These are phyloP conservation scores for Aplysia californica DNA, from an alignment of 1,140 invertebrate genomes.

Conservation along the genomic window DNA sequence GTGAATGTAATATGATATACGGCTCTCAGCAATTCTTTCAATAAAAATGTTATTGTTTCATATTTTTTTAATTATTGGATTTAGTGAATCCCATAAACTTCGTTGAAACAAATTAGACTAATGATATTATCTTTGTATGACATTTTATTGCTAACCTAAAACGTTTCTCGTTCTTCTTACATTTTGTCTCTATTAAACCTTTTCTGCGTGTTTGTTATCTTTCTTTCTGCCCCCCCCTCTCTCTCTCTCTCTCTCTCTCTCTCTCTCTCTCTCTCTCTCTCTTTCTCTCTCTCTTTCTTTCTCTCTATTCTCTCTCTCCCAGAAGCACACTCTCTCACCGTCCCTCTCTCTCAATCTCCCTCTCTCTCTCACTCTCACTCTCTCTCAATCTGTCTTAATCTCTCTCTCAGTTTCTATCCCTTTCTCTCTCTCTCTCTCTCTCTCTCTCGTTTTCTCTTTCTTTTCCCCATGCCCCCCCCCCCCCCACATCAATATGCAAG, in stretches of 20 bases:
- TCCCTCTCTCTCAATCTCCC: neutral
- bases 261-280: slow-evolving; percentile 22
- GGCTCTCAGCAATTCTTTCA: too few relatives aligned
- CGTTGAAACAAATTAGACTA: too few relatives aligned
- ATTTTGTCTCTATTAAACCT: neutral
- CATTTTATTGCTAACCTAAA: too few relatives aligned
- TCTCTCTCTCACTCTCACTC: slow-evolving; percentile 9
- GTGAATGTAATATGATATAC: too few relatives aligned
- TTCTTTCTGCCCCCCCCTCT: slow-evolving; percentile 1
- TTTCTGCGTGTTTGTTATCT: neutral
- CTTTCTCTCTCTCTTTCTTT: slow-evolving; percentile 14
- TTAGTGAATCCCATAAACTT: too few relatives aligned
- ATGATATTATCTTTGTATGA: too few relatives aligned
- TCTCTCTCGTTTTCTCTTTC: neutral
- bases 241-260: neutral
- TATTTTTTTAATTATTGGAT: too few relatives aligned
- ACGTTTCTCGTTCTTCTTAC: too few relatives aligned
- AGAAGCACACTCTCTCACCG: too few relatives aligned
- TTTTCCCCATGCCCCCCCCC: too few relatives aligned
- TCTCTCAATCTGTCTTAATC: neutral
- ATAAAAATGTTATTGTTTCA: too few relatives aligned
- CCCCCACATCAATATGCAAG: too few relatives aligned
- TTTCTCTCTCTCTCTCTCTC: slow-evolving; percentile 11
- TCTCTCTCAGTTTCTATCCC: slow-evolving; percentile 19
- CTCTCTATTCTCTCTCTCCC: neutral